Evolutionary conservation across 64 coral and sea anemone species (phyloP).

Genomic region (Montipora efflorescens): DNA sequence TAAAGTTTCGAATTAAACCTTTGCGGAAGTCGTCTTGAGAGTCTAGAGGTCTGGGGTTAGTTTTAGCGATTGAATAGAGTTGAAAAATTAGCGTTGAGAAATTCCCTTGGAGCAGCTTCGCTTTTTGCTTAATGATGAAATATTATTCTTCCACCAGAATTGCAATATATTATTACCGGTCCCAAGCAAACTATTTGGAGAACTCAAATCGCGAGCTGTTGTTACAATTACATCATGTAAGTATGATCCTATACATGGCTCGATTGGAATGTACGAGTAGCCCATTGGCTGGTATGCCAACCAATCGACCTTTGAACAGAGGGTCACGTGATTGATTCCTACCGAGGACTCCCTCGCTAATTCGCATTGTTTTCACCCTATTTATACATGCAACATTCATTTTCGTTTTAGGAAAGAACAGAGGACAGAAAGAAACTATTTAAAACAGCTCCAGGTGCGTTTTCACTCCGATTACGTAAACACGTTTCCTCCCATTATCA

Average conservation of each 20-base stretch:
- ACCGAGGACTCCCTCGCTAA: not conserved
- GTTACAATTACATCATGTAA: constrained; percentile 81
- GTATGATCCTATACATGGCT: not conserved
- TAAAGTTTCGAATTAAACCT: too few species aligned
- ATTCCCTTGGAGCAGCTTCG: too few species aligned
- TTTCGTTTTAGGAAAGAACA: constrained; percentile 25
- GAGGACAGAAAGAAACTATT: constrained; percentile 55
- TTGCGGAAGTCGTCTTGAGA: too few species aligned
- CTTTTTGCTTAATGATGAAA: not conserved
- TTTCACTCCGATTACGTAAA: not conserved
- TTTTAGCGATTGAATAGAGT: too few species aligned
- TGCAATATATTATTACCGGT: constrained; percentile 75
- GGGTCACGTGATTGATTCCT: not conserved
- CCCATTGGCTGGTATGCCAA: not conserved
- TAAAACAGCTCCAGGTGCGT: constrained; percentile 17
- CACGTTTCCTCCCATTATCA: not conserved
- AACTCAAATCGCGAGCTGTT: constrained; percentile 72
- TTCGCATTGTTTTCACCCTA: not conserved
- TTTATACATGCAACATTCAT: not conserved
- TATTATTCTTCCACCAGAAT: constrained; percentile 47
- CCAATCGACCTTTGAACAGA: not conserved
- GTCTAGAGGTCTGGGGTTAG: too few species aligned
- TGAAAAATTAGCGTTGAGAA: too few species aligned
- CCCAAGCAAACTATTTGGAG: constrained; percentile 61
- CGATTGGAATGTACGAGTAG: not conserved